phyloP scores from a whole-genome alignment of 2,797 vertebrate species.

The Poeciliopsis infans region DNA sequence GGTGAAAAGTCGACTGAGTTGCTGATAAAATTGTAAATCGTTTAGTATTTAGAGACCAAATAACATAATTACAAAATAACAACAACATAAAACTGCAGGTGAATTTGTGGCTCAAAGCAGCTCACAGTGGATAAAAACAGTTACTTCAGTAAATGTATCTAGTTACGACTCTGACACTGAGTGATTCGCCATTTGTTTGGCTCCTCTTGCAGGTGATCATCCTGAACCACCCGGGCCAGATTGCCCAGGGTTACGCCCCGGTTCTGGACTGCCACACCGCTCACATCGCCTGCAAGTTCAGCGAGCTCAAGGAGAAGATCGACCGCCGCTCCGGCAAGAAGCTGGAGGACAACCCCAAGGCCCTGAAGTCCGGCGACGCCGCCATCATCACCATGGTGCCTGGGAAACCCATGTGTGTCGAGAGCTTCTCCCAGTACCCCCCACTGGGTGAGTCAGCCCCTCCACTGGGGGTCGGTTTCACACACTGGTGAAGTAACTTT shows the following conservation, averaged over 20 bases:
- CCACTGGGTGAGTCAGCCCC: constrained; percentile 77
- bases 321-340: constrained; percentile 86
- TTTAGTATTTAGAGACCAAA: no score
- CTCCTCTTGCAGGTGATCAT: constrained; percentile 78
- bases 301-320: constrained; percentile 86
- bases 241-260: constrained; percentile 80
- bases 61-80: no score
- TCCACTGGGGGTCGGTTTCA: constrained; percentile 75
- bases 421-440: constrained; percentile 81
- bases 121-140: no score
- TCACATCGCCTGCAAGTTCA: constrained; percentile 86
- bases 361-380: constrained; percentile 80
- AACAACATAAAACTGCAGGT: no score
- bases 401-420: constrained; percentile 83
- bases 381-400: constrained; percentile 80
- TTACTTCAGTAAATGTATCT: no score
- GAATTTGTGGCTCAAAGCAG: no score
- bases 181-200: not conserved
- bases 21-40: no score
- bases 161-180: no score
- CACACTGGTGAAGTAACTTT: not conserved
- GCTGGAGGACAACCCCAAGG: constrained; percentile 82
- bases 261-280: constrained; percentile 85
- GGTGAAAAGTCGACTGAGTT: no score
- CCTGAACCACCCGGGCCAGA: constrained; percentile 85